Conservation (phyloP, 1,140 invertebrate species). For the Zaprionus capensis region DNA sequence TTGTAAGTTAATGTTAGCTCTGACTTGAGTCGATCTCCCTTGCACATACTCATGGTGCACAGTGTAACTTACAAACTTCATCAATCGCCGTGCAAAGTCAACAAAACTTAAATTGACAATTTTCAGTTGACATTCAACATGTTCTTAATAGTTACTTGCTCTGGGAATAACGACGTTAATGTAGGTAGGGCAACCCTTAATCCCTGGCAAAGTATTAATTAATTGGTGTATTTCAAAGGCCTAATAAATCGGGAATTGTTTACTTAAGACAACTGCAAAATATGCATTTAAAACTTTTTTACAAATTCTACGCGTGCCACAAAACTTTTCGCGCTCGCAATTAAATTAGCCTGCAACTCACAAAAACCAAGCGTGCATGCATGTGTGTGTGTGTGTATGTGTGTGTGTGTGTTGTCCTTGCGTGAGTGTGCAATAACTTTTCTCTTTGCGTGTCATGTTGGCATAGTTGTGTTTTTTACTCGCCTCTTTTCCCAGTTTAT, state of each 20-base stretch:
- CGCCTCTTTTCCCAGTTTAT: background rate
- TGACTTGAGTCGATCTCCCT: too few relatives aligned
- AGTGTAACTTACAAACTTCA: constrained; percentile 15
- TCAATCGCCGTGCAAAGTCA: constrained; percentile 29
- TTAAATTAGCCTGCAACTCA: constrained; percentile 67
- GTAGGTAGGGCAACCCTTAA: background rate
- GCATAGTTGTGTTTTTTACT: constrained; percentile 49
- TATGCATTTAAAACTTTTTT: constrained; percentile 53
- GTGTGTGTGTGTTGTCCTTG: constrained; percentile 32
- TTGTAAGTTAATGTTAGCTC: too few relatives aligned
- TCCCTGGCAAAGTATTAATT: constrained; percentile 17
- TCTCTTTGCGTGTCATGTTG: constrained; percentile 37
- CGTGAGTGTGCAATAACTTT: constrained; percentile 58
- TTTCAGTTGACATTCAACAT: constrained; percentile 19
- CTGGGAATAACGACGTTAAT: background rate
- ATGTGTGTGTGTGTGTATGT: background rate
- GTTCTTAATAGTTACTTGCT: constrained; percentile 6
- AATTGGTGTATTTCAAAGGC: constrained; percentile 23
- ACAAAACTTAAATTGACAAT: constrained; percentile 38
- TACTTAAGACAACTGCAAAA: constrained; percentile 35
- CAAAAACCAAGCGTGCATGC: constrained; percentile 2
- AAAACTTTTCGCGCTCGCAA: constrained; percentile 69
- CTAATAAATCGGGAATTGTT: constrained; percentile 42
- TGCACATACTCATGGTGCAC: background rate
- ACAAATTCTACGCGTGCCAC: constrained; percentile 63